These are phyloP conservation scores for Hydractinia echinata DNA, from an alignment of 30 jellyfish, hydroid and myxozoan species.

Conservation along the genomic window DNA sequence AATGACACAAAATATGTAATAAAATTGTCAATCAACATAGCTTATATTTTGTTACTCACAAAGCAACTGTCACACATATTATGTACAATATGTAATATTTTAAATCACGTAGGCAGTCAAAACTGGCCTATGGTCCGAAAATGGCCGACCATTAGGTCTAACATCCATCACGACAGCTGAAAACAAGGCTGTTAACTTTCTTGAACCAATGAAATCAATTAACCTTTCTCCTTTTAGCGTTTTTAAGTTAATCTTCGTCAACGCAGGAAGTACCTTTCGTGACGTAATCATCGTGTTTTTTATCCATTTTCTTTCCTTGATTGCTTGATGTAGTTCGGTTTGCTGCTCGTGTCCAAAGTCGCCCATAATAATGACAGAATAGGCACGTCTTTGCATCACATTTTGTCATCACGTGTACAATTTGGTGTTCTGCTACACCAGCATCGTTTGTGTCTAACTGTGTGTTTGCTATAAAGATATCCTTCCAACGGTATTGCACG, in stretches of 20 bases:
- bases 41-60: too few relatives aligned
- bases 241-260: too few relatives aligned
- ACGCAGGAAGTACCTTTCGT: background rate
- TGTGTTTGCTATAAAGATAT: constrained; percentile 4
- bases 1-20: too few relatives aligned
- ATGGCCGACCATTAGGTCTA: background rate
- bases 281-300: constrained; percentile 4
- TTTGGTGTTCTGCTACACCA: constrained; percentile 3
- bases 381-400: background rate
- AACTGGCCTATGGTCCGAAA: constrained; percentile 25
- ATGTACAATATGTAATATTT: too few relatives aligned
- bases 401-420: background rate
- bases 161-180: too few relatives aligned
- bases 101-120: background rate
- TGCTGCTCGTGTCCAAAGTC: background rate
- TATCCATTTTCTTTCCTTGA: background rate
- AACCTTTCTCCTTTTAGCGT: too few relatives aligned
- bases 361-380: constrained; percentile 1
- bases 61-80: too few relatives aligned
- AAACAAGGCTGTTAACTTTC: too few relatives aligned
- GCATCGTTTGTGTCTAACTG: background rate
- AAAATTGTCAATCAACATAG: too few relatives aligned
- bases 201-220: too few relatives aligned
- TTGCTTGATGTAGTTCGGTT: background rate
- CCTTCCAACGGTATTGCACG: background rate